These are phyloP conservation scores for Megaceryle maxima DNA, from an alignment of 2,113 vertebrate species.

Conservation along the genomic window DNA sequence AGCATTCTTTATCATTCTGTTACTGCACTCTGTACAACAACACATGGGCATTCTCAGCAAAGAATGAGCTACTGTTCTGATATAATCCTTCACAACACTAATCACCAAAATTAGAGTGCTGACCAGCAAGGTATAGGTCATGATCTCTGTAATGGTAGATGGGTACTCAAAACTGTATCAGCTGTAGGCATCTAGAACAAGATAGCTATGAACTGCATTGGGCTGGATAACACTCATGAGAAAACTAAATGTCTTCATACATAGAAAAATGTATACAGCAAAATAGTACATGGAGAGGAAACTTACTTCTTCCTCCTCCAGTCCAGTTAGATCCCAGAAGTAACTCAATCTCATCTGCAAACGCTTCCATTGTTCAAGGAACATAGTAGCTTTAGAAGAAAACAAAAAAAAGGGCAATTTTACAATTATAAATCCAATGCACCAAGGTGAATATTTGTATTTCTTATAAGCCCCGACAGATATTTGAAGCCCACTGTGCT, in stretches of 20 bases:
- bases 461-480: background rate
- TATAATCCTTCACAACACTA: background rate
- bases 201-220: background rate
- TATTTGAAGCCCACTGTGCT: background rate
- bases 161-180: background rate
- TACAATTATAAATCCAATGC: background rate
- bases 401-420: background rate
- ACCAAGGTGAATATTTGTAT: background rate
- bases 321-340: slow-evolving; percentile 91
- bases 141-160: background rate
- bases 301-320: slow-evolving; percentile 95
- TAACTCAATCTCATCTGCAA: slow-evolving; percentile 92
- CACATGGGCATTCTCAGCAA: background rate
- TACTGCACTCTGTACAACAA: background rate
- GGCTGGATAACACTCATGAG: background rate
- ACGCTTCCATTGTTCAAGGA: slow-evolving; percentile 96
- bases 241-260: background rate
- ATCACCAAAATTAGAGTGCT: background rate
- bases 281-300: background rate
- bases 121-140: background rate
- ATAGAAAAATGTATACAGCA: background rate
- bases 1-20: background rate
- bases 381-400: slow-evolving; percentile 86
- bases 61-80: background rate
- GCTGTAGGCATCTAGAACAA: background rate